phyloP scores from a whole-genome alignment of 1,140 invertebrate genomes.

The Ceratitis capitata region DNA sequence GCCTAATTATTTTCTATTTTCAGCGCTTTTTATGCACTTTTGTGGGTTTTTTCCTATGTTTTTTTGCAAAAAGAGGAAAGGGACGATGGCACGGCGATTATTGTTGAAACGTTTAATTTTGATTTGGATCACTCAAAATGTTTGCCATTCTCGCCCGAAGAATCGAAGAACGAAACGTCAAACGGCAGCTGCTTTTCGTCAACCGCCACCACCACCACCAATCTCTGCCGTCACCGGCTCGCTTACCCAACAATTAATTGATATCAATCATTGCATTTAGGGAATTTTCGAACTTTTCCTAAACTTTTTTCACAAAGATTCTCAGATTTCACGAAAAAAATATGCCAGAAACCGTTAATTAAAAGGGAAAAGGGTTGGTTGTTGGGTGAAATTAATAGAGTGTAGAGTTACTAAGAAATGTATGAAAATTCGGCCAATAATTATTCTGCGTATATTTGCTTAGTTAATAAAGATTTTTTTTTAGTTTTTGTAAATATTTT shows the following conservation, averaged over 20 bases:
- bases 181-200: not conserved
- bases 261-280: not conserved
- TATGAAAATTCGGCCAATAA: too few species aligned
- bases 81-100: not conserved
- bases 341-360: not conserved
- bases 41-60: not conserved
- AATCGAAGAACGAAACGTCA: not conserved
- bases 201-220: not conserved
- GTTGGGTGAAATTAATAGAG: not conserved
- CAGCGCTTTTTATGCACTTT: not conserved
- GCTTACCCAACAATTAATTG: not conserved
- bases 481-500: too few species aligned
- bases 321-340: not conserved
- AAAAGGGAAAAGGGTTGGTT: not conserved
- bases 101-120: not conserved
- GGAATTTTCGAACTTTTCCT: too few species aligned
- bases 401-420: not conserved
- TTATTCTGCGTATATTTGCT: too few species aligned
- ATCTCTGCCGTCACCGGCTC: too few species aligned
- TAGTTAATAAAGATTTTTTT: too few species aligned
- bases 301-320: not conserved
- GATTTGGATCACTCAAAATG: not conserved
- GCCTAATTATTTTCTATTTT: not conserved
- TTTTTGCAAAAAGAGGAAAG: not conserved
- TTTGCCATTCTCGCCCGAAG: not conserved